These are phyloP conservation scores for Athalia rosae DNA, from an alignment of 2,888 invertebrate genomes.

Conservation along the genomic window DNA sequence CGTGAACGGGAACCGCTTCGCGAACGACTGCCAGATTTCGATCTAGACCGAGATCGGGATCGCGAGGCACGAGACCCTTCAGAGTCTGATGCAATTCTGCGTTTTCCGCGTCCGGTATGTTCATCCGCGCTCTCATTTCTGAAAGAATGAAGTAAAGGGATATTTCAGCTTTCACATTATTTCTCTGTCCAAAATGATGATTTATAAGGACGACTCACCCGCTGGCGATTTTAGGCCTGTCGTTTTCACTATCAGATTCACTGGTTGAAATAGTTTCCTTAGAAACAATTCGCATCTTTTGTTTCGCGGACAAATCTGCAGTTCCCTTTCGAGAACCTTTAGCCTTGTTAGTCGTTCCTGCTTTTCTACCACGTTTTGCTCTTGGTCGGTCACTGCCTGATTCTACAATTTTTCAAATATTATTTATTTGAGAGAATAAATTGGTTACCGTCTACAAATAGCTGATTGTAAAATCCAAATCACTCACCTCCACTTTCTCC, in stretches of 20 bases:
- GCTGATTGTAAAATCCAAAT: constrained; percentile 18
- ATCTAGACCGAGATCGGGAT: constrained; percentile 55
- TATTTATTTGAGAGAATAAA: constrained; percentile 10
- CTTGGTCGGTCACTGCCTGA: constrained; percentile 83
- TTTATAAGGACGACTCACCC: constrained; percentile 73
- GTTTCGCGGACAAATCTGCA: constrained; percentile 86
- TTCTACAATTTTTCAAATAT: constrained; percentile 72
- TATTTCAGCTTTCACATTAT: constrained; percentile 8
- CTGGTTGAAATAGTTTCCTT: constrained; percentile 96
- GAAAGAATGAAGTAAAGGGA: constrained; percentile 52
- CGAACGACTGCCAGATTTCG: constrained; percentile 62
- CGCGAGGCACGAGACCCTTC: constrained; percentile 75
- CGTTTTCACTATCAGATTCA: constrained; percentile 84
- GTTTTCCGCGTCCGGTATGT: constrained; percentile 74
- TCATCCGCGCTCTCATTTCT: constrained; percentile 74
- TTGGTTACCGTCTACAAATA: neutral
- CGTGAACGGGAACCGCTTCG: constrained; percentile 58
- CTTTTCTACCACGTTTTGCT: constrained; percentile 78
- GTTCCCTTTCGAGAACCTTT: constrained; percentile 65
- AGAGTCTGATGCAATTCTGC: constrained; percentile 80
- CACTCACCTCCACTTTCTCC: constrained; percentile 62
- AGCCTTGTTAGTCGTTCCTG: constrained; percentile 67
- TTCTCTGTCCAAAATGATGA: neutral
- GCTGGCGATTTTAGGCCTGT: constrained; percentile 76
- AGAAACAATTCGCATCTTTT: constrained; percentile 91